Evolutionary conservation across 2,113 vertebrate genomes (phyloP).

Genomic region (Sorex fumeus): DNA sequence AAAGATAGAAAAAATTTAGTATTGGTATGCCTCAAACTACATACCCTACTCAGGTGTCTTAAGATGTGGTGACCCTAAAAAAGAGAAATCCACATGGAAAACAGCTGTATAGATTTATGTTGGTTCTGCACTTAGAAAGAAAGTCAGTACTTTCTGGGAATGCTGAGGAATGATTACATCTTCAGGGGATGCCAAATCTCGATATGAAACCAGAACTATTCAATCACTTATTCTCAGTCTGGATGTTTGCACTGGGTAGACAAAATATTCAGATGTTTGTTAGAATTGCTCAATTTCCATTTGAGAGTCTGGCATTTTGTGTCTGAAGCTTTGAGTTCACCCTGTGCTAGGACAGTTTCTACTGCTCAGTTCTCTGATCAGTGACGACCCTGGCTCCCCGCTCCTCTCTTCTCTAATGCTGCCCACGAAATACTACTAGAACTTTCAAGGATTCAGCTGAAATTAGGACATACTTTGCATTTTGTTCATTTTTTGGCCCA

Average conservation of each 20-base stretch:
- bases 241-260: slow-evolving; percentile 66
- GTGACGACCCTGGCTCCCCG: neutral
- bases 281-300: slow-evolving; percentile 15
- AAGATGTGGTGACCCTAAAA: neutral
- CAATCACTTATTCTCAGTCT: slow-evolving; percentile 43
- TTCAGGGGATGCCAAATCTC: neutral
- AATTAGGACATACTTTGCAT: slow-evolving; percentile 62
- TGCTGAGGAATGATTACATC: neutral
- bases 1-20: neutral
- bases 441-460: slow-evolving; percentile 63
- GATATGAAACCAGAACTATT: slow-evolving; percentile 20
- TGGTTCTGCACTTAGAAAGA: neutral
- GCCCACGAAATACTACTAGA: slow-evolving; percentile 39
- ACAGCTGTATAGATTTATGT: neutral
- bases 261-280: slow-evolving; percentile 75
- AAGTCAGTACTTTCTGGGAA: slow-evolving; percentile 37
- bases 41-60: neutral
- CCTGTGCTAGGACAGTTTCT: neutral
- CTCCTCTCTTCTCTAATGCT: neutral
- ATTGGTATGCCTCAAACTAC: neutral
- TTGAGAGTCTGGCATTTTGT: slow-evolving; percentile 31
- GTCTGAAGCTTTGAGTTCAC: neutral
- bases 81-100: neutral
- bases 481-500: slow-evolving; percentile 74
- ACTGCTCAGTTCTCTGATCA: slow-evolving; percentile 35